Conservation (phyloP, 2,888 invertebrate genomes). For the Watsonalla binaria region DNA sequence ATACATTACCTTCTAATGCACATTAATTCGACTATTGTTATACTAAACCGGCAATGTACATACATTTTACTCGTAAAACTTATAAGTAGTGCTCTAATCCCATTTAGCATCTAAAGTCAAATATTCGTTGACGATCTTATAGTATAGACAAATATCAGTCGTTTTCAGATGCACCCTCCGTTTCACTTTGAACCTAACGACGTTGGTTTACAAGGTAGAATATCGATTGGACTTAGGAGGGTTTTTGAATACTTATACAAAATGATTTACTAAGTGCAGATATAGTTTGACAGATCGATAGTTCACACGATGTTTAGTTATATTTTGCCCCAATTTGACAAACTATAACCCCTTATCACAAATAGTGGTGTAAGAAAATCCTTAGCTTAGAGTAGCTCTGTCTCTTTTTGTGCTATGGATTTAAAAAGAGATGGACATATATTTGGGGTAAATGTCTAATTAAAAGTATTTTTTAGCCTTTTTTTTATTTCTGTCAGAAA, state of each 20-base stretch:
- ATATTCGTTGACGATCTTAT: slow-evolving; percentile 45
- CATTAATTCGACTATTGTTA: neutral
- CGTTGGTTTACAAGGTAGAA: neutral
- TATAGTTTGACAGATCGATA: neutral
- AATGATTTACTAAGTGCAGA: neutral
- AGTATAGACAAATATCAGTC: slow-evolving; percentile 28
- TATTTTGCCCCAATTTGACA: no score
- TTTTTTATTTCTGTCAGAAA: no score
- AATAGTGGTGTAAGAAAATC: no score
- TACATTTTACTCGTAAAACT: neutral
- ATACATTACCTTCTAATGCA: neutral
- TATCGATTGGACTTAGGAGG: neutral
- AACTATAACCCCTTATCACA: no score
- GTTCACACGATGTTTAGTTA: no score
- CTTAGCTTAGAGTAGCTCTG: no score
- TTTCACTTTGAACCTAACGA: neutral
- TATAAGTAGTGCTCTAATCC: neutral
- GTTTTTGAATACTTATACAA: neutral
- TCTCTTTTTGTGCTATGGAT: no score
- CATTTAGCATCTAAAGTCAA: slow-evolving; percentile 9
- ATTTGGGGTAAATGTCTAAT: no score
- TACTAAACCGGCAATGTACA: neutral
- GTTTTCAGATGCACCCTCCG: slow-evolving; percentile 8
- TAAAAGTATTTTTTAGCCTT: no score
- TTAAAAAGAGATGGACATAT: no score